Evolutionary conservation across 1,140 invertebrate genomes (phyloP), one percentile per base, ranked within the genome.

Genomic region (Sitodiplosis mosellana): DNA sequence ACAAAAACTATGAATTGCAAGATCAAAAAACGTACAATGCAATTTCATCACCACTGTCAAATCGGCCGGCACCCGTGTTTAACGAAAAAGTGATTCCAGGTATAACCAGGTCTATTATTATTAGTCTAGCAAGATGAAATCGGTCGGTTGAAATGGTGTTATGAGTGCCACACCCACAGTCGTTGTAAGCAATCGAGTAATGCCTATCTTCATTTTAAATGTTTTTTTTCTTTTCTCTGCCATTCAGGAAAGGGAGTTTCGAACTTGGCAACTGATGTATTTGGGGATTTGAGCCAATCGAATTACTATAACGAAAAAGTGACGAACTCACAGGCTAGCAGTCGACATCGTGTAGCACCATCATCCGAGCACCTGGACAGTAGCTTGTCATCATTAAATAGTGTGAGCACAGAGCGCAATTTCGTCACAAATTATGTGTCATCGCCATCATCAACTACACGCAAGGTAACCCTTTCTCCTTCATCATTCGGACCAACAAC

Each of bases 401-500:
- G 21, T 18, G 14, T 18, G n/a, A n/a, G n/a, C 27, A 27, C 27
- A 5, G 27, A 27, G 27, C 27, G 27, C 3, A 27, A 27, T 10
- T 27, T 27, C 27, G 10, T 27, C 27, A 27, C 27, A 27, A 27
- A 3, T 27, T 5, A 27, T 8, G 18, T 19, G 46, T 8, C 45
- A 48, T 11, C 48, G 45, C 1, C 20, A 46, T 5, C 48, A 49
- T 2, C 47, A 55, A 53, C 20, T 46, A 36, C 49, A 37, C 42
- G 50, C 1, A 11, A 41, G 1, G 18, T 52, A 20, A 43, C 12
- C 17, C 37, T 21, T 54, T 59, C 49, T 53, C 55, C 10, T 54
- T 27, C 10, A 27, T 10, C 27, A 27, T 27, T n/a, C n/a, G n/a
- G n/a, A n/a, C n/a, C n/a, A n/a, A n/a, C 57, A 51, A 54, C 55